Conservation (phyloP, 2,113 vertebrate genomes). For the Orcinus orca region DNA sequence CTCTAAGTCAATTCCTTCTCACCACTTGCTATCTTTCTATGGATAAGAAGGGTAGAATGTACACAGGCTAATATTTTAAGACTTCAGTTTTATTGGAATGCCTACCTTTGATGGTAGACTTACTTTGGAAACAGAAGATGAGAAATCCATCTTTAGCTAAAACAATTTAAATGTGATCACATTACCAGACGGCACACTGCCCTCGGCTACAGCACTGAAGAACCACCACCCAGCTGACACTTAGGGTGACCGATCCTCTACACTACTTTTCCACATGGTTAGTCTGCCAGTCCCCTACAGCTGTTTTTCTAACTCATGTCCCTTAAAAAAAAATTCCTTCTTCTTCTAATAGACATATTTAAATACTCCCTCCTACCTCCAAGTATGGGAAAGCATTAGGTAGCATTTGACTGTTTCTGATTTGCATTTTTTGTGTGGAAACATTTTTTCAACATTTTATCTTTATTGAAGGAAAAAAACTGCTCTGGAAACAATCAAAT, state of each 20-base stretch:
- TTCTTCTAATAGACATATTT: not conserved
- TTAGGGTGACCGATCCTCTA: not conserved
- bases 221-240: not conserved
- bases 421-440: not conserved
- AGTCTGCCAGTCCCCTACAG: not conserved
- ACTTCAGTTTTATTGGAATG: not conserved
- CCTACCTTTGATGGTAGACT: not conserved
- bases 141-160: not conserved
- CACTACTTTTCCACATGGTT: not conserved
- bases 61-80: not conserved
- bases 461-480: not conserved
- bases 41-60: not conserved
- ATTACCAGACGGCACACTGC: not conserved
- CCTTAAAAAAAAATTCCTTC: not conserved
- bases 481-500: not conserved
- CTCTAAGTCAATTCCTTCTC: not conserved
- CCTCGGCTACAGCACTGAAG: not conserved
- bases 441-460: not conserved
- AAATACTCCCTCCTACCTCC: not conserved
- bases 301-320: not conserved
- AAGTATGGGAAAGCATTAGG: not conserved
- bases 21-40: not conserved
- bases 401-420: not conserved
- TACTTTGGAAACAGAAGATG: not conserved
- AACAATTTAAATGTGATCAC: not conserved